Evolutionary conservation across 2,113 vertebrate species (phyloP), one percentile per base, ranked within the genome.

Genomic region (Corythornis vintsioides): DNA sequence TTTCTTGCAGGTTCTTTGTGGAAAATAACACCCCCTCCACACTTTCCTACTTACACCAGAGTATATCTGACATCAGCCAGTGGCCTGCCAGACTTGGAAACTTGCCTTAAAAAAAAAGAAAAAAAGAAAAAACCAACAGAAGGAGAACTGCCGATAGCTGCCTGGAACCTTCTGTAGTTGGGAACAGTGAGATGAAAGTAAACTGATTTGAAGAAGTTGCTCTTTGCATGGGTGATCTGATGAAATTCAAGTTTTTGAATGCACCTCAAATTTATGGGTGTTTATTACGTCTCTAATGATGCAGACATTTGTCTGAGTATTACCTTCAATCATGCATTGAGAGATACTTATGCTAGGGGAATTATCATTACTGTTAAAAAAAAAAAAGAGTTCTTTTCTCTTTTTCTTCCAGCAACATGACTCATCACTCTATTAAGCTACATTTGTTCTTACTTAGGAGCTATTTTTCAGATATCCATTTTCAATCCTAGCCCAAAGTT

Each of bases 401-500:
- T 66, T 93, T 80, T 80, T 77, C 72, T 86, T 91, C 65, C 4
- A 13, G 18, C 28, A 31, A 19, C 70, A 86, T 86, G 65, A 88
- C 42, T 89, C 65, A 42, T 53, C 13, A 40, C 29, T 86, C 45
- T 47, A 40, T 86, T 90, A 86, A 91, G 48, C 19, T 79, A 25
- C 85, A 73, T 82, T 95, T 94, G 22, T 67, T 93, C 80, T 88
- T 90, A 82, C 69, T 92, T 66, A 77, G 72, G 74, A 93, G 38
- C 42, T 75, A 4, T 81, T 94, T 93, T 94, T 86, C 57, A 79
- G 70, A 48, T 86, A 83, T 1, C 13, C 28, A 43, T 73, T 93
- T 91, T 47, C 87, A 84, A 33, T 40, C 17, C 52, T 73, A 81
- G 25, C 26, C 20, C 76, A 86, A 86, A 71, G 26, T 31, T n/a